Conservation (phyloP, 2,888 invertebrate genomes). For the Quadriops clusia region DNA sequence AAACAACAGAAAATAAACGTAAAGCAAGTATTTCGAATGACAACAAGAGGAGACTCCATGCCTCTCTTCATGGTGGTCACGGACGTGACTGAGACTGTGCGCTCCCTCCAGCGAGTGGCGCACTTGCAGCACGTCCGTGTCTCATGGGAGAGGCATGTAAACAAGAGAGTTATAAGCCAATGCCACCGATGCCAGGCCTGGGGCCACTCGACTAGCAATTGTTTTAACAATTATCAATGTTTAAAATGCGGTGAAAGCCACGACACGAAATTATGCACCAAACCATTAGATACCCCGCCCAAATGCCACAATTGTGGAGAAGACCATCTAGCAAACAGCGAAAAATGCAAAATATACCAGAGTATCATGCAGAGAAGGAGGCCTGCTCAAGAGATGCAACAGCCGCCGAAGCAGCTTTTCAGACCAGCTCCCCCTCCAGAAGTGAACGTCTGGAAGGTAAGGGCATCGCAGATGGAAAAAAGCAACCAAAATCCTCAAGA, state of each 20-base stretch:
- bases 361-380: no score
- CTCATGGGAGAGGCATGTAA: no score
- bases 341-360: no score
- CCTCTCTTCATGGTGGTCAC: no score
- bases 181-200: slow-evolving; percentile 38
- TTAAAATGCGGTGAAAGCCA: slow-evolving; percentile 37
- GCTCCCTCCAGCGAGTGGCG: no score
- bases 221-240: slow-evolving; percentile 31
- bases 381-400: neutral
- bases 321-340: slow-evolving; percentile 32
- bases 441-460: neutral
- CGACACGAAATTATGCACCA: slow-evolving; percentile 29
- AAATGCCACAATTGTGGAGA: slow-evolving; percentile 34
- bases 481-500: no score
- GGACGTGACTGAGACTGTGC: no score
- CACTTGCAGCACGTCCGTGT: no score
- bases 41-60: no score
- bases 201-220: slow-evolving; percentile 37
- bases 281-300: slow-evolving; percentile 22
- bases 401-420: neutral
- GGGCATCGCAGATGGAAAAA: neutral
- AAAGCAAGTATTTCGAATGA: no score
- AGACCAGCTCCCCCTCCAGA: neutral
- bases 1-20: no score
- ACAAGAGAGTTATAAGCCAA: slow-evolving; percentile 24